These are phyloP conservation scores for Oncorhynchus clarkii DNA, from an alignment of 2,113 vertebrate species.

Conservation along the genomic window DNA sequence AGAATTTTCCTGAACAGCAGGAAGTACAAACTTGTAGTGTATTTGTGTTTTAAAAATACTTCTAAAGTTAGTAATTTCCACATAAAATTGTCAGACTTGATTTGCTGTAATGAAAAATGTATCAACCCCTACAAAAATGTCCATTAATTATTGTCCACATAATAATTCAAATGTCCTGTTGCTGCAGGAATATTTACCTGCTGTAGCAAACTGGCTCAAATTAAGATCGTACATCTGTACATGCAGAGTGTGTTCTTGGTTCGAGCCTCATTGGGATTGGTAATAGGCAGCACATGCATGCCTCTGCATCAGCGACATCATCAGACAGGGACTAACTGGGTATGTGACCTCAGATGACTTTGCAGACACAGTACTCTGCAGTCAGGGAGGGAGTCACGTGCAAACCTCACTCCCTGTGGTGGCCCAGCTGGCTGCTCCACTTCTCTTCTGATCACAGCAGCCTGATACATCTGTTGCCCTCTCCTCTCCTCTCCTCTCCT, in stretches of 20 bases:
- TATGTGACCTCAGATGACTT: conserved; percentile 71
- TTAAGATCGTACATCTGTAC: conserved; percentile 16
- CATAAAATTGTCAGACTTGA: no score
- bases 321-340: conserved; percentile 41
- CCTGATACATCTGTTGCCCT: conserved; percentile 44
- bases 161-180: no score
- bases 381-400: conserved; percentile 65
- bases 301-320: conserved; percentile 25
- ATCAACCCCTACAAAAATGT: no score
- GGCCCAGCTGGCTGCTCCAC: conserved; percentile 38
- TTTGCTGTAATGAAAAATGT: no score
- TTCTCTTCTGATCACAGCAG: conserved; percentile 45
- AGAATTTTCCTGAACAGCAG: no score
- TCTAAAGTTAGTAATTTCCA: no score
- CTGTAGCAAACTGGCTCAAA: neutral
- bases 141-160: no score
- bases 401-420: conserved; percentile 36
- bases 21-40: no score
- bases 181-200: no score
- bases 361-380: conserved; percentile 67
- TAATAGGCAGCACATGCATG: neutral
- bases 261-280: conserved; percentile 29
- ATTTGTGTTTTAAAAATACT: no score
- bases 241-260: conserved; percentile 39
- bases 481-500: neutral